Evolutionary conservation across 2,888 invertebrate species (phyloP).

Genomic region (Hydropsyche betteni): DNA sequence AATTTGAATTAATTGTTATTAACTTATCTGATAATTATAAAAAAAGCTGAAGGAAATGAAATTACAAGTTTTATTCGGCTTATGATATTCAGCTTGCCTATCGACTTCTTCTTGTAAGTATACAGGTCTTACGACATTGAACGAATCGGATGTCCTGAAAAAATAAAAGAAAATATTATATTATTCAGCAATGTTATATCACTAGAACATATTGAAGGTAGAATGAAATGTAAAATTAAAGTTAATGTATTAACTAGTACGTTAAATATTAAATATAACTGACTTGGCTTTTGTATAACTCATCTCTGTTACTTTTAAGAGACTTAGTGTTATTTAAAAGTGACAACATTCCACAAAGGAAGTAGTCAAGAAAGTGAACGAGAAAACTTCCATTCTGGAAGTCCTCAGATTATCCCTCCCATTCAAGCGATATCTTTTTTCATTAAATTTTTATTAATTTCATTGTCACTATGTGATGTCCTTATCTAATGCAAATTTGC

Average conservation of each 20-base stretch:
- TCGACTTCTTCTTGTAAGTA: slow-evolving; percentile 75
- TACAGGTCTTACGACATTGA: slow-evolving; percentile 69
- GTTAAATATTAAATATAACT: background rate
- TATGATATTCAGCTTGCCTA: slow-evolving; percentile 70
- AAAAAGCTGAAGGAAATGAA: slow-evolving; percentile 21
- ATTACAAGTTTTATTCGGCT: slow-evolving; percentile 62
- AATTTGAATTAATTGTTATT: background rate
- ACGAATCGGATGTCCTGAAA: slow-evolving; percentile 51
- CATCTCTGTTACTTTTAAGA: slow-evolving; percentile 4
- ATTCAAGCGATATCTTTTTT: slow-evolving; percentile 13
- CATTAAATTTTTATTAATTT: slow-evolving; percentile 2
- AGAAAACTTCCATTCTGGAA: background rate
- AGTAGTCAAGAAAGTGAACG: slow-evolving; percentile 31
- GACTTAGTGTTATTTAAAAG: background rate
- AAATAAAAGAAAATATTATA: background rate
- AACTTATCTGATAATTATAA: background rate
- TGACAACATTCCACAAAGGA: slow-evolving; percentile 21
- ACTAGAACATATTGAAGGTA: background rate
- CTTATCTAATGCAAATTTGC: slow-evolving; percentile 36
- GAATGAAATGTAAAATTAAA: background rate
- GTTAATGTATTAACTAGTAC: background rate
- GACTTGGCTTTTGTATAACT: slow-evolving; percentile 35
- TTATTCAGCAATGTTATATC: background rate
- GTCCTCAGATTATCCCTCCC: background rate
- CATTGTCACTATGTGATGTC: slow-evolving; percentile 26